Base-by-base conservation (phyloP, 2,888 invertebrate genomes). In the Oxystoma pomonae region DNA sequence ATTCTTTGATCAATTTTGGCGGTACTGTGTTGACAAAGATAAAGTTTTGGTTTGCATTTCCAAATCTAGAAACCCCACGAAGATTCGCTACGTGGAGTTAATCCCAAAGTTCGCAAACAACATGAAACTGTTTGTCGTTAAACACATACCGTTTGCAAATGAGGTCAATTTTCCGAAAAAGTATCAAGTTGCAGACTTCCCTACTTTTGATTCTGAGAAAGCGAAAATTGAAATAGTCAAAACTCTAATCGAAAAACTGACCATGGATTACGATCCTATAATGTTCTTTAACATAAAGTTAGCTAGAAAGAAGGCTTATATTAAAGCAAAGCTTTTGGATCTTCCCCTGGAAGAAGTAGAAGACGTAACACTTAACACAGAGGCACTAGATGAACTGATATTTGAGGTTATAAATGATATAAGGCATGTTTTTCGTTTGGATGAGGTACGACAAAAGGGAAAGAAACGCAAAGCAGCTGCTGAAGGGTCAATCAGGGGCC, bases 1-100 rank as follows among this genome's bases (percentile, higher is more conserved):
- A 1, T 72, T 65, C 65, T 76, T 76, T 59, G 65, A 71, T 20
- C 69, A 71, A 51, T 74, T 76, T 62, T 77, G 77, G 77, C 71
- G 73, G 55, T 72, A 72, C 62, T 76, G 76, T 62, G 69, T 71
- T 1, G 70, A 73, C 58, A 71, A 70, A 16, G 68, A 74, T 53
- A 72, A 70, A 61, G 74, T 75, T n/a, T 63, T 76, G n/a, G 66
- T 77, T 58, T 77, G 76, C 60, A 59, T 67, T 2, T 66, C 68
- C 55, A 74, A 74, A 61, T 59, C 68, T n/a, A 69, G 58, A 35
- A 65, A 68, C 20, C 64, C 67, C 7, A 69, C 65, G 21, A 66
- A 68, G 51, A 61, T 72, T 12, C 67, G 69, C 21, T 66, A 71
- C 49, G 71, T 73, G 1, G 72, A 75, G 59, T 66, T 74, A 9